Conservation (phyloP, 30 jellyfish, hydroid and myxozoan genomes). For the Aurelia coerulea region DNA sequence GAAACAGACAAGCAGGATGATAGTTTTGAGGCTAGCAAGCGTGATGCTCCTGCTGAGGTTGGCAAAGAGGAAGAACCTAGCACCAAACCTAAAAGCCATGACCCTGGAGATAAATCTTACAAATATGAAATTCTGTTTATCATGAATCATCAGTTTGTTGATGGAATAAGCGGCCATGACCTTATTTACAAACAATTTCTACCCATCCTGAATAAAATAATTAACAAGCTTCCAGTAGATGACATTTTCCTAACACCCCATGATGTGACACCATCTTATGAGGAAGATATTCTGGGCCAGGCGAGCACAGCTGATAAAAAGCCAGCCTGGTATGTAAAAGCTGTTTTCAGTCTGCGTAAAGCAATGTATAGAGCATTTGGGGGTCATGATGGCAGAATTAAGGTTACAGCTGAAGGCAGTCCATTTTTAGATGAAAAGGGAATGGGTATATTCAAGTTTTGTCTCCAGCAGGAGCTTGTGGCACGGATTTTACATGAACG, state of each 20-base stretch:
- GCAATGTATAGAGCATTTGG: neutral
- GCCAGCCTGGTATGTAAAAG: conserved; percentile 40
- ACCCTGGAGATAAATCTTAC: neutral
- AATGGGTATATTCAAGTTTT: conserved; percentile 9
- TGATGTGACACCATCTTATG: conserved; percentile 35
- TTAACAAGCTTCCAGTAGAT: conserved; percentile 24
- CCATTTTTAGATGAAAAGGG: conserved; percentile 18
- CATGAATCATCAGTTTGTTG: conserved; percentile 39
- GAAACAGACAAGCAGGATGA: too few relatives aligned
- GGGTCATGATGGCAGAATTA: neutral
- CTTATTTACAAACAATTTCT: conserved; percentile 38
- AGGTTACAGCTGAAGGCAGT: conserved; percentile 4
- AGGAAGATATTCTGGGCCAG: conserved; percentile 27
- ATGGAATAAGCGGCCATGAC: conserved; percentile 51
- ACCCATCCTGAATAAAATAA: conserved; percentile 28
- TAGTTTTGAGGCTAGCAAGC: too few relatives aligned
- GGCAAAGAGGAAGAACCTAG: too few relatives aligned
- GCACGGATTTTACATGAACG: conserved; percentile 24
- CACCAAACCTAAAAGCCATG: too few relatives aligned
- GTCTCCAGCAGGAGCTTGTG: neutral
- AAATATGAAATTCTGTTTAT: conserved; percentile 32
- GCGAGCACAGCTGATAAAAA: conserved; percentile 19
- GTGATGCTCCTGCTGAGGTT: too few relatives aligned
- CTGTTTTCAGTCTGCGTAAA: neutral
- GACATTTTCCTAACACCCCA: conserved; percentile 29